Evolutionary conservation across 2,797 vertebrate genomes (phyloP).

Genomic region (Anisognathus igniventris): DNA sequence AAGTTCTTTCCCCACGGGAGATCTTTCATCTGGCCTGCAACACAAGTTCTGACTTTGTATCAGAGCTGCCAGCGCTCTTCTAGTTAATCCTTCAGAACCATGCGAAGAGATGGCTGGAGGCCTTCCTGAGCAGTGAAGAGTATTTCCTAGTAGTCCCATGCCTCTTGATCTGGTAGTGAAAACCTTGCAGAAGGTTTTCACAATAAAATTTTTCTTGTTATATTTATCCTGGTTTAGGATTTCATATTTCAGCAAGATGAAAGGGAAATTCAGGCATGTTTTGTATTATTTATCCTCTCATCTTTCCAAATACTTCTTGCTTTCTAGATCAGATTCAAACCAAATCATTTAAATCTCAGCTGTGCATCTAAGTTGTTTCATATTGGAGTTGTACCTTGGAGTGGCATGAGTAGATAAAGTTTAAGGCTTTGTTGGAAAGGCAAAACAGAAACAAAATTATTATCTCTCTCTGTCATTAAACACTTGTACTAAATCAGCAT

Average conservation of each 20-base stretch:
- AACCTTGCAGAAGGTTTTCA: background rate
- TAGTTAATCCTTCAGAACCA: background rate
- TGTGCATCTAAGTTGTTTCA: background rate
- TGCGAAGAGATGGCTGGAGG: background rate
- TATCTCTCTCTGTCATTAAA: background rate
- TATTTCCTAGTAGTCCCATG: background rate
- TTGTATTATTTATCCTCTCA: background rate
- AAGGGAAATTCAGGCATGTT: background rate
- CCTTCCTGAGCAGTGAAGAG: background rate
- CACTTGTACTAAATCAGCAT: background rate
- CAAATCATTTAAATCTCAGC: background rate
- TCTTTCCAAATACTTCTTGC: background rate
- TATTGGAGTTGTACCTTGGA: background rate
- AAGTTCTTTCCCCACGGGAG: background rate
- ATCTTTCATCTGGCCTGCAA: background rate
- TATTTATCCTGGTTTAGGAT: background rate
- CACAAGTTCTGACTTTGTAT: accelerated
- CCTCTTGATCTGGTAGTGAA: background rate
- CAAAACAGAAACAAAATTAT: background rate
- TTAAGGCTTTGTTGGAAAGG: background rate
- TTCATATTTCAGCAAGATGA: background rate
- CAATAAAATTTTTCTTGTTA: background rate
- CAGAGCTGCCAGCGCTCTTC: background rate
- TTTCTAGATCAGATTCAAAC: background rate
- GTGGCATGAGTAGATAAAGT: background rate